Percentiles rank a stretch among this genome's conserved stretches.
Conservation (phyloP, 1,140 invertebrate genomes). For the Pteromalus puparum region DNA sequence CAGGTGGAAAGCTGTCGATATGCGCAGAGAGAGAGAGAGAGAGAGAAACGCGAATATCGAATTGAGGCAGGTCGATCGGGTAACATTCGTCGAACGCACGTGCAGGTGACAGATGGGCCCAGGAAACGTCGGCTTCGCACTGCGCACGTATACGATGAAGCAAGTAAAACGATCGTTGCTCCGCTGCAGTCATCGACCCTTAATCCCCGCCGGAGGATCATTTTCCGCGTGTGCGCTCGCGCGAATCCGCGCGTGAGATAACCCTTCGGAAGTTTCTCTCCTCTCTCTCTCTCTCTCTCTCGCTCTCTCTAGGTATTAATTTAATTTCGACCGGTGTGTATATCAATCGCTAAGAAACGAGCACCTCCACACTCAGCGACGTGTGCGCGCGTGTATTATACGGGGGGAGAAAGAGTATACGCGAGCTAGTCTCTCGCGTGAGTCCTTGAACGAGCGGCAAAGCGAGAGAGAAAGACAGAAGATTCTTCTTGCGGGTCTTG, state of each 20-base stretch:
- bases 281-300: no score
- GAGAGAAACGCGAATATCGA: not conserved
- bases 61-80: constrained; percentile 17
- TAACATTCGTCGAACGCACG: not conserved
- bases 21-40: not conserved
- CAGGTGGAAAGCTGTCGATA: not conserved
- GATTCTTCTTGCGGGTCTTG: constrained; percentile 43
- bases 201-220: not conserved
- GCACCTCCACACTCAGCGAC: no score
- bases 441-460: constrained; percentile 25
- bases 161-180: constrained; percentile 17
- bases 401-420: no score
- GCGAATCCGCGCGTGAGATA: not conserved
- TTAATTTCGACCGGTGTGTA: not conserved
- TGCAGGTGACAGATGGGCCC: no score
- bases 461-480: constrained; percentile 18
- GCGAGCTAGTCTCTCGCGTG: not conserved
- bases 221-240: not conserved
- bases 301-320: no score
- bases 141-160: not conserved
- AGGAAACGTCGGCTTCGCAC: no score
- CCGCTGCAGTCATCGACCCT: constrained; percentile 24
- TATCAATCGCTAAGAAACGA: not conserved
- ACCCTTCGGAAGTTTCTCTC: not conserved
- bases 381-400: not conserved